These are phyloP conservation scores for Onchidella celtica DNA, from an alignment of 2,888 invertebrate genomes.

Conservation along the genomic window DNA sequence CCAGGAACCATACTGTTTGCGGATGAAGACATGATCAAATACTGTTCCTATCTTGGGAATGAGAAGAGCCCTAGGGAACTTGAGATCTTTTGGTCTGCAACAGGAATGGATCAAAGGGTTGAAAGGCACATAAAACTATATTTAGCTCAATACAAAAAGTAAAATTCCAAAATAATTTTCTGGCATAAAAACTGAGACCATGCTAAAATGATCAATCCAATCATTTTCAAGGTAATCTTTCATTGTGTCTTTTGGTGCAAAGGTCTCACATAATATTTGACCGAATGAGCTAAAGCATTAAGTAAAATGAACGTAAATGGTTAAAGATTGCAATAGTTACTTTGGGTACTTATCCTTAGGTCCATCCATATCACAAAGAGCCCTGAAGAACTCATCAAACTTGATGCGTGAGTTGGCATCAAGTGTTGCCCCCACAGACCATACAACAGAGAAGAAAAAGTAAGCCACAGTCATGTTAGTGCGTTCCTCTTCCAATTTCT, in stretches of 20 bases:
- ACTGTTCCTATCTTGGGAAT: slow-evolving; percentile 78
- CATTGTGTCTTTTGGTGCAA: no score
- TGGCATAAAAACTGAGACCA: not conserved
- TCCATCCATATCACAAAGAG: slow-evolving; percentile 77
- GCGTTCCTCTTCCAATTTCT: slow-evolving; percentile 76
- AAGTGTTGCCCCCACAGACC: slow-evolving; percentile 77
- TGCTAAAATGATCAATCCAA: not conserved
- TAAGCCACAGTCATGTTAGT: slow-evolving; percentile 77
- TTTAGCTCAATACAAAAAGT: not conserved
- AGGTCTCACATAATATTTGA: no score
- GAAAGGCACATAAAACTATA: not conserved
- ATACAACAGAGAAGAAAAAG: slow-evolving; percentile 79
- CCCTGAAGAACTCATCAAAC: slow-evolving; percentile 78
- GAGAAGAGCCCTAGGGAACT: slow-evolving; percentile 73
- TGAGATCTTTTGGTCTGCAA: slow-evolving; percentile 77
- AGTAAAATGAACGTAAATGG: no score
- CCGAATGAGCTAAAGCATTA: no score
- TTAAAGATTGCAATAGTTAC: slow-evolving; percentile 62
- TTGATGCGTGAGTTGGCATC: slow-evolving; percentile 75
- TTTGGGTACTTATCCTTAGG: slow-evolving; percentile 74
- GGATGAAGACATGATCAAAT: slow-evolving; percentile 77
- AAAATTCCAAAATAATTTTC: not conserved
- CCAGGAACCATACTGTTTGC: slow-evolving; percentile 77
- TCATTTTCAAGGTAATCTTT: not conserved
- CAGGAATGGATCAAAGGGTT: not conserved